A percentile compares a stretch with the other conserved stretches of the same genome.
Conservation (phyloP, 2,113 vertebrate genomes). For the Anser cygnoides region DNA sequence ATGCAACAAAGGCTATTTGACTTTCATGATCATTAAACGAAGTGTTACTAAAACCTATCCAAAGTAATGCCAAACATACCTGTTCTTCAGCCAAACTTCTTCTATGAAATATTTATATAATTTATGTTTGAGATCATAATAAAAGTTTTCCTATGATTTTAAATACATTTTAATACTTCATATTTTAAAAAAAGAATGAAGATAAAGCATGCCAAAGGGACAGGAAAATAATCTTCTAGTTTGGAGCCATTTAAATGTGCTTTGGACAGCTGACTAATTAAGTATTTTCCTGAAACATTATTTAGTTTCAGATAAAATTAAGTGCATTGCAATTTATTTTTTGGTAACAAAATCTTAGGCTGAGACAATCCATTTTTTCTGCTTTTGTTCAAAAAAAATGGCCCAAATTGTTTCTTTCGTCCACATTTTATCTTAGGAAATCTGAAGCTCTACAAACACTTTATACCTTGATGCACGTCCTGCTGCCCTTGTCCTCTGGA, state of each 20-base stretch:
- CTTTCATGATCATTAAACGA: background rate
- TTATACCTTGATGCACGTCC: conserved; percentile 90
- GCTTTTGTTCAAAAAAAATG: background rate
- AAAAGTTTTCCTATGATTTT: background rate
- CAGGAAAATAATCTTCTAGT: background rate
- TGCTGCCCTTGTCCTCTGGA: conserved; percentile 89
- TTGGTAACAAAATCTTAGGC: background rate
- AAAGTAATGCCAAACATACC: background rate
- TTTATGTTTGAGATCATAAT: background rate
- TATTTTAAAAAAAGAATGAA: background rate
- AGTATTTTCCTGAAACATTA: background rate
- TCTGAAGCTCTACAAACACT: conserved; percentile 17
- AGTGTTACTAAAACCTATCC: background rate
- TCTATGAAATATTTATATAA: background rate
- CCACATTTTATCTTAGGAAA: background rate
- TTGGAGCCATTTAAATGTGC: background rate
- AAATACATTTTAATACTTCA: background rate
- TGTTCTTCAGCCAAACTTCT: background rate
- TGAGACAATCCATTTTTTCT: background rate
- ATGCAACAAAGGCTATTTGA: background rate
- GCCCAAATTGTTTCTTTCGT: background rate
- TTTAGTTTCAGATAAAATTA: background rate
- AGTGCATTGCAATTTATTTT: background rate
- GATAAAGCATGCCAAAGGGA: background rate
- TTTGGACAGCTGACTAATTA: background rate